Percentiles rank a stretch among this genome's conserved stretches.
Conservation (phyloP, 2,797 vertebrate species). For the Cephalopachus bancanus region DNA sequence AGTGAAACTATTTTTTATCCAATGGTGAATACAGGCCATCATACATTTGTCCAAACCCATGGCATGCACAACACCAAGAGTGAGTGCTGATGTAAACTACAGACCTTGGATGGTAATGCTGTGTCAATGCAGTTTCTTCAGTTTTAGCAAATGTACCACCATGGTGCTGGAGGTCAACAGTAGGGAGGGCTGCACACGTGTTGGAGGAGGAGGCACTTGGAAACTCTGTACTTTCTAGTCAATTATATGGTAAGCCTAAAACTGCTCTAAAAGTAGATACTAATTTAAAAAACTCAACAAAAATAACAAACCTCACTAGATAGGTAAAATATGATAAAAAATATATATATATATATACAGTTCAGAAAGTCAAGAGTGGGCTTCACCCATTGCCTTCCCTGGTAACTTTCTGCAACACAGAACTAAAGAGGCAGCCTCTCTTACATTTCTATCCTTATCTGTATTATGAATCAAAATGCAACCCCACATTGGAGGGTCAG, state of each 20-base stretch:
- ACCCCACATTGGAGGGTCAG: background rate
- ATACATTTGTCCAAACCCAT: background rate
- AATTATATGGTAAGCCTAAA: background rate
- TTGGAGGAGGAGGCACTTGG: too few relatives aligned
- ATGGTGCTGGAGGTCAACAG: too few relatives aligned
- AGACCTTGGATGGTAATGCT: background rate
- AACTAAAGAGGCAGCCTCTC: background rate
- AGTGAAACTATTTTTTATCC: background rate
- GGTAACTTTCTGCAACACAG: background rate
- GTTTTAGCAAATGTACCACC: background rate
- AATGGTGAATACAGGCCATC: background rate
- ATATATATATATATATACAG: background rate
- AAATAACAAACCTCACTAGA: background rate
- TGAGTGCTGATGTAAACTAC: background rate
- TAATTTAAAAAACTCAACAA: background rate
- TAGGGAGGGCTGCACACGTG: accelerated
- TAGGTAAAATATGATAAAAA: background rate
- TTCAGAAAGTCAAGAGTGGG: background rate
- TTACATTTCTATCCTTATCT: background rate
- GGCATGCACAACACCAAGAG: background rate
- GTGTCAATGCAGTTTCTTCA: background rate
- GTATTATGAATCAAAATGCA: background rate
- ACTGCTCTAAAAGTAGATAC: background rate
- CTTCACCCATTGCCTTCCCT: background rate
- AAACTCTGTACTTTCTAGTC: background rate